Base-by-base conservation (phyloP, 2,113 vertebrate genomes). In the Melanocharis versteri region DNA sequence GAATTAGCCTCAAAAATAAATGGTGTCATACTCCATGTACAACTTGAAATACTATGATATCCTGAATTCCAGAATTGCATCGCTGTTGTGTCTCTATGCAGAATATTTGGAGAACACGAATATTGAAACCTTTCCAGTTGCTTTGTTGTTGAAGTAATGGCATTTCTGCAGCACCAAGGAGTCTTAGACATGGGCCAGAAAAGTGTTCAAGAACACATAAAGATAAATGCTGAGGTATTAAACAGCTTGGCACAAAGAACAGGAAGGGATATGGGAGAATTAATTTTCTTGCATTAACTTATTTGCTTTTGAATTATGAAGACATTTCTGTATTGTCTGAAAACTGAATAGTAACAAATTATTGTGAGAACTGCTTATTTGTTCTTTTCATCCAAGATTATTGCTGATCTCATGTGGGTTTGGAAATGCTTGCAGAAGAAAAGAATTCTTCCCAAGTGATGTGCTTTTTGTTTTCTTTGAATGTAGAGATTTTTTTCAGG, bases 231-330 rank as follows among this genome's bases (percentile, higher is more conserved):
- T 73, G 78, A 83, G 48, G 28, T 90, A 22, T 87, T 91, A 73
- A 73, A 31, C 37, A 39, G 24, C 47, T 88, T 96, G 85, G 90
- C 82, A 81, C 14, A 9, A 26, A 42, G 40, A 87, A 56, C 64
- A 92, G 65, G 72, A 95, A 86, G 56, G 50, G 66, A 79, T 57
- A 60, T 1, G 9, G 58, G 51, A 87, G 62, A 89, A 94, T 51
- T 83, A 5, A 87, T 93, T 89, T 71, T 65, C 65, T 93, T 93
- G 37, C 37, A 65, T 85, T 68, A 72, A 40, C 42, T 79, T 93
- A 82, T 40, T 94, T 82, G 62, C 61, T 89, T 94, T 79, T 4
- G n/a, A 95, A 85, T 92, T 90, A 87, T 45, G 88, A 75, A 92
- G 83, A 76, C 44, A 33, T 62, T 73, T 90, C 39, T 79, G 13